Percentiles rank a stretch among this genome's conserved stretches.
Conservation (phyloP, 1,140 invertebrate genomes). For the Holotrichia oblita region DNA sequence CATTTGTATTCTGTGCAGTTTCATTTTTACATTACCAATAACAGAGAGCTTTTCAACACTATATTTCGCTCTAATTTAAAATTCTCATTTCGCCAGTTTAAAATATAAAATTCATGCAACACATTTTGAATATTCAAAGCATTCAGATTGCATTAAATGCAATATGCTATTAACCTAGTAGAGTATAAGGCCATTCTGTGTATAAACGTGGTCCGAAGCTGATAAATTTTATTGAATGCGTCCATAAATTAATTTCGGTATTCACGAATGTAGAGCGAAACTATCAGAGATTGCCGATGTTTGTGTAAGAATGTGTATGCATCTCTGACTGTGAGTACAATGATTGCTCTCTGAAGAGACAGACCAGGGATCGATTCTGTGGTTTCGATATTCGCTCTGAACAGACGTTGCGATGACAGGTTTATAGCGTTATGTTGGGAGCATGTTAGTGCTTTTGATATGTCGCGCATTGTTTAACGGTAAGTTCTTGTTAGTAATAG, state of each 20-base stretch:
- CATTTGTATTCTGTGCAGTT: not conserved
- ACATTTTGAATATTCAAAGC: not conserved
- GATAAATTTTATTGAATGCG: not conserved
- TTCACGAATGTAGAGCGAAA: not conserved
- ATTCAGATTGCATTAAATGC: not conserved
- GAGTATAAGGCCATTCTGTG: too few species aligned
- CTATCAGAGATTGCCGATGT: not conserved
- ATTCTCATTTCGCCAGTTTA: constrained; percentile 6
- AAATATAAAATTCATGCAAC: not conserved
- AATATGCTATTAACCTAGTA: too few species aligned
- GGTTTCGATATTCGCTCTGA: not conserved
- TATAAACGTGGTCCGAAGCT: not conserved
- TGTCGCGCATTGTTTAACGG: not conserved
- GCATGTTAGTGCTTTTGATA: not conserved
- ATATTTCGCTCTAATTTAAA: not conserved
- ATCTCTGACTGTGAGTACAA: not conserved
- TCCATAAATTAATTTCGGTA: not conserved
- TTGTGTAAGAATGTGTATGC: not conserved
- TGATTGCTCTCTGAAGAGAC: not conserved
- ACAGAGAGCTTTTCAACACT: not conserved
- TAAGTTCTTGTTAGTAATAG: too few species aligned
- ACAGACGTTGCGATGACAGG: not conserved
- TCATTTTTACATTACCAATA: not conserved
- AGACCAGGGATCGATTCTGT: not conserved
- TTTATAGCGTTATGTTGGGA: not conserved